Percentiles rank a stretch among this genome's conserved stretches.
Evolutionary conservation across 2,888 invertebrate genomes (phyloP).

Genomic region (Acanthosepion esculentum): DNA sequence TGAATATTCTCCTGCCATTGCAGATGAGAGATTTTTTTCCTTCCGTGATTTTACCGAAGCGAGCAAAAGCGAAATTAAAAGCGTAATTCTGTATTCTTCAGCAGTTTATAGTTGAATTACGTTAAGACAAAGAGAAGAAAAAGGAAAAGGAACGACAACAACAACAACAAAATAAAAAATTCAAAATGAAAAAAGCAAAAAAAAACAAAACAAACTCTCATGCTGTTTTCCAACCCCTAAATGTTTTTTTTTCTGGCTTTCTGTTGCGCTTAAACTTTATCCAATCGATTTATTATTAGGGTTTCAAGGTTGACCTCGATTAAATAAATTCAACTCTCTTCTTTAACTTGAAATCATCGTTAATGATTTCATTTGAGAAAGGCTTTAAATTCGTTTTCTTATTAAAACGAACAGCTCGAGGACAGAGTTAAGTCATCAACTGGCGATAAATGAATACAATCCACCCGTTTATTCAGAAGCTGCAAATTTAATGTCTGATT

Average conservation of each 20-base stretch:
- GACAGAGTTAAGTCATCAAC: too few relatives aligned
- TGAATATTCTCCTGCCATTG: too few relatives aligned
- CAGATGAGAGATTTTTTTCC: too few relatives aligned
- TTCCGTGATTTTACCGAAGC: too few relatives aligned
- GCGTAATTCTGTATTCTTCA: not conserved
- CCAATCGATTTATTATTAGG: not conserved
- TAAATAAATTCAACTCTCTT: not conserved
- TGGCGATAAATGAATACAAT: too few relatives aligned
- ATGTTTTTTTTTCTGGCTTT: not conserved
- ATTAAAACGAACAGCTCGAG: too few relatives aligned
- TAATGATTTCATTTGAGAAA: not conserved
- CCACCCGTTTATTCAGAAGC: too few relatives aligned
- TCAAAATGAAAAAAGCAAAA: not conserved
- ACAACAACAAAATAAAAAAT: not conserved
- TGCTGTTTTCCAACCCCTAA: not conserved
- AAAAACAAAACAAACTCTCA: not conserved
- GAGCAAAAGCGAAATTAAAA: not conserved
- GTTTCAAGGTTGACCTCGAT: not conserved
- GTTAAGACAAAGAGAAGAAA: not conserved
- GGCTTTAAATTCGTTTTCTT: too few relatives aligned
- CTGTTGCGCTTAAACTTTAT: not conserved
- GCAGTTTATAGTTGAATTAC: not conserved
- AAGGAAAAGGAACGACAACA: not conserved
- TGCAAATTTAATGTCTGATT: too few relatives aligned
- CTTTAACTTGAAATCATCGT: too few relatives aligned